Percentiles rank a stretch among this genome's conserved stretches.
Evolutionary conservation across 2,113 vertebrate species (phyloP).

Genomic region (Hippocampus guttulatus): DNA sequence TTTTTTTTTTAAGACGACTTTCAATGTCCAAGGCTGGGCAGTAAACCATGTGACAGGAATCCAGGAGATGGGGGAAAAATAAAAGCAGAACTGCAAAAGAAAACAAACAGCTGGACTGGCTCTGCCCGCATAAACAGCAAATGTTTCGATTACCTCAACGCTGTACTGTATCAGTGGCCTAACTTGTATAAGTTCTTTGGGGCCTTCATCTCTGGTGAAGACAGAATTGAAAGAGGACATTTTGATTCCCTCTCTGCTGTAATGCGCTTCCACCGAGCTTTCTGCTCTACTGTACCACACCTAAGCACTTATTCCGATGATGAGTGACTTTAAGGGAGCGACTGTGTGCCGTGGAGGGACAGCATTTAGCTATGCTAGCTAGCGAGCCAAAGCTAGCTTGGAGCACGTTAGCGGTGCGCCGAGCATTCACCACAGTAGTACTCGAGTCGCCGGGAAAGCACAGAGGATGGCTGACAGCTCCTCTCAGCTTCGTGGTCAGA

Average conservation of each 20-base stretch:
- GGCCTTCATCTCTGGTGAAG: background rate
- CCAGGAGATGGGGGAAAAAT: background rate
- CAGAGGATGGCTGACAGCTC: too few species aligned
- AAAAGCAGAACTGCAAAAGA: background rate
- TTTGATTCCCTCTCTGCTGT: background rate
- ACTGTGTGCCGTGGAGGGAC: too few species aligned
- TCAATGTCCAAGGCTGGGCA: too few species aligned
- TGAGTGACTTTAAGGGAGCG: background rate
- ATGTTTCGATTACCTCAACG: background rate
- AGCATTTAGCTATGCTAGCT: too few species aligned
- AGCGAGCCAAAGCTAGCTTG: too few species aligned
- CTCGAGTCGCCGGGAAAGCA: too few species aligned
- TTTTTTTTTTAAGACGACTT: background rate
- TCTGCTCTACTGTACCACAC: background rate
- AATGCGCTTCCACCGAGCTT: background rate
- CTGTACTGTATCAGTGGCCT: background rate
- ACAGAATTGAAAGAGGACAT: background rate
- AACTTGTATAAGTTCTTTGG: background rate
- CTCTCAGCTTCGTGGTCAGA: too few species aligned
- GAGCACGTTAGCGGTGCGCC: too few species aligned
- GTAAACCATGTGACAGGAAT: too few species aligned
- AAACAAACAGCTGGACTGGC: background rate
- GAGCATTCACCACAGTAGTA: too few species aligned
- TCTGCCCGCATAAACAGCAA: background rate
- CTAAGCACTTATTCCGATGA: background rate